A percentile compares a stretch with the other conserved stretches of the same genome.
phyloP scores from a whole-genome alignment of 1,140 invertebrate genomes.

The Drosophila athabasca region DNA sequence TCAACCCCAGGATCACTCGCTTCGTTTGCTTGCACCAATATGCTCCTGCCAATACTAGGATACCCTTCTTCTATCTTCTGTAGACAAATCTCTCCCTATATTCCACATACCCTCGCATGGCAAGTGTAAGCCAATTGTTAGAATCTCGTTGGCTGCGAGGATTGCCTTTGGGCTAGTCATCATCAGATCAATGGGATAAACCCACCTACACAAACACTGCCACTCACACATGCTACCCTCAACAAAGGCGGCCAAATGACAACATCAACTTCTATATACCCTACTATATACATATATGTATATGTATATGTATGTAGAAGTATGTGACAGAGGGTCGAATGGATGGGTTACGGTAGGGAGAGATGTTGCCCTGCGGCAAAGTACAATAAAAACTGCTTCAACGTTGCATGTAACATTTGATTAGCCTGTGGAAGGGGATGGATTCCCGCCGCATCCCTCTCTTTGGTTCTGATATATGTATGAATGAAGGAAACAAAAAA shows the following conservation, averaged over 20 bases:
- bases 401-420: slow-evolving; percentile 74
- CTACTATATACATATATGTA: slow-evolving; percentile 26
- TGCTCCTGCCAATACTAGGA: no score
- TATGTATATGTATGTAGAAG: background rate
- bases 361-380: slow-evolving; percentile 57
- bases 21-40: no score
- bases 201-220: slow-evolving; percentile 12
- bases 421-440: slow-evolving; percentile 58
- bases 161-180: slow-evolving; percentile 55
- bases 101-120: slow-evolving; percentile 3
- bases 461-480: slow-evolving; percentile 3
- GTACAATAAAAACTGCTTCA: slow-evolving; percentile 74
- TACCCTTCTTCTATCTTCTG: background rate
- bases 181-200: slow-evolving; percentile 68
- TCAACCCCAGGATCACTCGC: no score
- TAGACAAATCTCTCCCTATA: background rate
- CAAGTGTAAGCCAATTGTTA: slow-evolving; percentile 19
- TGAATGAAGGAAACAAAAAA: slow-evolving; percentile 31
- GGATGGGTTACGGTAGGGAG: background rate
- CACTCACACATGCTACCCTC: background rate
- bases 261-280: slow-evolving; percentile 51
- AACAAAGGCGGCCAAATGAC: slow-evolving; percentile 73
- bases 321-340: slow-evolving; percentile 25
- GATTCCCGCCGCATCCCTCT: background rate
- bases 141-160: slow-evolving; percentile 15